Percentiles rank a stretch among this genome's conserved stretches.
These are phyloP conservation scores for Calephelis nemesis DNA, from an alignment of 1,140 invertebrate species.

Conservation along the genomic window DNA sequence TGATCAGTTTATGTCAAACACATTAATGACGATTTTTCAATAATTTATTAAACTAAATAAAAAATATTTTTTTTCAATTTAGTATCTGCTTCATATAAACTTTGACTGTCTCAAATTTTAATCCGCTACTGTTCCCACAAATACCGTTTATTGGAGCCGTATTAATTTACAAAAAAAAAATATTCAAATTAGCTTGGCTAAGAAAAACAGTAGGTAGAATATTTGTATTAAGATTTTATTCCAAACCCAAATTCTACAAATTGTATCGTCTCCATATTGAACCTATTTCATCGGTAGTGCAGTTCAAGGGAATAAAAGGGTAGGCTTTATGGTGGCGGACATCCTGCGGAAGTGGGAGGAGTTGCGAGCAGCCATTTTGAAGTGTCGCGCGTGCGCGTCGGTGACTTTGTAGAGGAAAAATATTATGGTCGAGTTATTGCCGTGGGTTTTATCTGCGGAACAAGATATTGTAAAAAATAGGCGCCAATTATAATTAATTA, in stretches of 20 bases:
- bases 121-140: too few species aligned
- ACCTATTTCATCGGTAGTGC: background rate
- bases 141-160: too few species aligned
- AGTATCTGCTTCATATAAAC: too few species aligned
- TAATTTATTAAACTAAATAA: too few species aligned
- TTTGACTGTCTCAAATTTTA: too few species aligned
- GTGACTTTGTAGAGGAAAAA: background rate
- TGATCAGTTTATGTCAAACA: too few species aligned
- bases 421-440: background rate
- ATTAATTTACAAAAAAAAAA: too few species aligned
- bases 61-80: too few species aligned
- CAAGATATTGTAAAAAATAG: slow-evolving; percentile 2
- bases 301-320: slow-evolving; percentile 28
- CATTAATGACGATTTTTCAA: too few species aligned
- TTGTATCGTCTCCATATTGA: background rate
- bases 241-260: background rate
- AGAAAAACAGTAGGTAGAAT: too few species aligned
- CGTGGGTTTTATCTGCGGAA: background rate
- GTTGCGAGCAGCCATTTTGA: slow-evolving; percentile 61
- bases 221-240: background rate
- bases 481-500: too few species aligned
- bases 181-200: too few species aligned
- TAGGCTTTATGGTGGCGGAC: slow-evolving; percentile 46
- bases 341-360: slow-evolving; percentile 69
- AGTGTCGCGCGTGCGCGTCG: slow-evolving; percentile 43